Evolutionary conservation across 2,888 invertebrate genomes (phyloP).

Genomic region (Phrixothrix hirtus): DNA sequence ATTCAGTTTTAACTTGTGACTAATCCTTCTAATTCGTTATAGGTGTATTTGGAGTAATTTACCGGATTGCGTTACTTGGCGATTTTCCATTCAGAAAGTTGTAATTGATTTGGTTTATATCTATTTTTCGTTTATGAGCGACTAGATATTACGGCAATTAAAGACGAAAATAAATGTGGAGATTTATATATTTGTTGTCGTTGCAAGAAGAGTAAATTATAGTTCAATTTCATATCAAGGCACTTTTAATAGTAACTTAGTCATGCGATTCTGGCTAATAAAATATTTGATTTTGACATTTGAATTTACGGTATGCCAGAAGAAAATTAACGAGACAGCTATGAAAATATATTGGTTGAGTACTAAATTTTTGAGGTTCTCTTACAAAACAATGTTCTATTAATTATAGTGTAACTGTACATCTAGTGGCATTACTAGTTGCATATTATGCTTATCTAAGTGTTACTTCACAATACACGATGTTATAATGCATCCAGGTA

Average conservation of each 20-base stretch:
- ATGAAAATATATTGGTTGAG: constrained; percentile 15
- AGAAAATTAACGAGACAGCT: constrained; percentile 6
- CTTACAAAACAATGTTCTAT: not conserved
- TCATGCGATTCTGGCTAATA: constrained; percentile 15
- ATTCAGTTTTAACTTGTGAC: constrained; percentile 14
- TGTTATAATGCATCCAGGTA: constrained; percentile 10
- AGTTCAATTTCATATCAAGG: constrained; percentile 16
- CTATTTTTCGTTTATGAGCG: not conserved
- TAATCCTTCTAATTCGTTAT: constrained; percentile 4
- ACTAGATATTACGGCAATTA: not conserved
- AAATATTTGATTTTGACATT: constrained; percentile 19
- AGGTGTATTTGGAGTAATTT: constrained; percentile 11
- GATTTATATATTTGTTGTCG: constrained; percentile 8
- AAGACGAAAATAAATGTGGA: too few species aligned
- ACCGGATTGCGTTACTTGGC: constrained; percentile 9
- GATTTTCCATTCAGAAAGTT: constrained; percentile 5
- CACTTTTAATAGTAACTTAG: constrained; percentile 19
- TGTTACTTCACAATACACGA: constrained; percentile 11
- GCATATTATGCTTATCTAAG: constrained; percentile 7
- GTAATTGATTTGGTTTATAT: not conserved
- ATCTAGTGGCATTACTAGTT: too few species aligned
- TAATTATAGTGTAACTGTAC: too few species aligned
- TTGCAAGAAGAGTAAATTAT: constrained; percentile 12
- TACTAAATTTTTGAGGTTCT: not conserved
- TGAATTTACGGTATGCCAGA: constrained; percentile 8